A percentile compares a stretch with the other conserved stretches of the same genome.
Evolutionary conservation across 2,113 vertebrate species (phyloP).

Genomic region (Lepidothrix coronata): DNA sequence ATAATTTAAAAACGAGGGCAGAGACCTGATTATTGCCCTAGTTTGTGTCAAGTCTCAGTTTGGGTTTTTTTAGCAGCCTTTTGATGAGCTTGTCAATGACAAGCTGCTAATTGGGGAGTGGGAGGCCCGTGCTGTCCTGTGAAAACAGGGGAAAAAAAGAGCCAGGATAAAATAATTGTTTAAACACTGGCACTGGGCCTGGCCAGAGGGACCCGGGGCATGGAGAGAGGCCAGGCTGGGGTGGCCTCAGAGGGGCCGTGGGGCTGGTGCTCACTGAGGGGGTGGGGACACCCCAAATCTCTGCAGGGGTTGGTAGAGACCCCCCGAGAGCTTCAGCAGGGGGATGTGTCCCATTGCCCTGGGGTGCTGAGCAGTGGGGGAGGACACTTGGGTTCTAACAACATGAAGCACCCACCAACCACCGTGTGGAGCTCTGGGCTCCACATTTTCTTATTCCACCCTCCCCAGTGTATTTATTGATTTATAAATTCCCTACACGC

Average conservation of each 20-base stretch:
- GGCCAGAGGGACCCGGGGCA: neutral
- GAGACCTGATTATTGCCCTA: conserved; percentile 29
- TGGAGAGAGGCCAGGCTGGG: neutral
- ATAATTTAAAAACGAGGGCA: neutral
- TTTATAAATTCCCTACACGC: neutral
- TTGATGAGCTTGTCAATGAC: neutral
- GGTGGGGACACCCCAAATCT: neutral
- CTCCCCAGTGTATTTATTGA: neutral
- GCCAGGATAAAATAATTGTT: neutral
- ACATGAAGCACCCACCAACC: no score
- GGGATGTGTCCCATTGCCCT: rapidly evolving
- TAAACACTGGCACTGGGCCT: neutral
- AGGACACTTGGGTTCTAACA: neutral
- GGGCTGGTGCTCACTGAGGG: rapidly evolving
- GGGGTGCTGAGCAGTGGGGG: neutral
- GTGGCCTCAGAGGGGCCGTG: neutral
- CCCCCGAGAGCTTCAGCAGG: rapidly evolving
- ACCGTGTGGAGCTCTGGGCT: rapidly evolving
- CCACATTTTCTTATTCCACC: neutral
- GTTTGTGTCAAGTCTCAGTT: neutral
- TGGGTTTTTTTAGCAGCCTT: neutral
- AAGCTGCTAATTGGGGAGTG: conserved; percentile 4
- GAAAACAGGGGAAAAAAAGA: rapidly evolving
- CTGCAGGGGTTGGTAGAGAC: neutral
- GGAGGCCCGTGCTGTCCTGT: neutral